phyloP scores from a whole-genome alignment of 1,140 invertebrate species.

The Drosophila pachea region DNA sequence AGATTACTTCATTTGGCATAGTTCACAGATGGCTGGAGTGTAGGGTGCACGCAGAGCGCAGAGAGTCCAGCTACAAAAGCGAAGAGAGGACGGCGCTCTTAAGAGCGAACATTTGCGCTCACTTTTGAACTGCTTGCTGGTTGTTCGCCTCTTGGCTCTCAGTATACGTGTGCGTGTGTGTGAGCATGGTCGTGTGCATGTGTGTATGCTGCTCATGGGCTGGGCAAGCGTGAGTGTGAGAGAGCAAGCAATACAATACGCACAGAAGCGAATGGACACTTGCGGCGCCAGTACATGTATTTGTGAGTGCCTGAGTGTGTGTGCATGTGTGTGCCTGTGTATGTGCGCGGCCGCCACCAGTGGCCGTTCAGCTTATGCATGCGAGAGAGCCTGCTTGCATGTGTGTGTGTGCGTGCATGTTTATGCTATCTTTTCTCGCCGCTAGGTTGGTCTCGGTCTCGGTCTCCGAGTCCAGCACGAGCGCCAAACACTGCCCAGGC shows the following conservation, averaged over 20 bases:
- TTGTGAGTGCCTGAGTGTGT: slow-evolving; percentile 21
- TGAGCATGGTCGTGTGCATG: too few relatives aligned
- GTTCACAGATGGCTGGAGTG: neutral
- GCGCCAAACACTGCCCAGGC: slow-evolving; percentile 43
- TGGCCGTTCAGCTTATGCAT: slow-evolving; percentile 47
- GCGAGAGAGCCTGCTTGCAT: slow-evolving; percentile 5
- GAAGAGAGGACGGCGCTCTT: slow-evolving; percentile 20
- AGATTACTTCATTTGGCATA: neutral
- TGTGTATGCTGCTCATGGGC: slow-evolving; percentile 30
- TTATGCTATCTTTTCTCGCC: slow-evolving; percentile 36
- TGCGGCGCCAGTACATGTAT: slow-evolving; percentile 34
- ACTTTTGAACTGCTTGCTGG: slow-evolving; percentile 46
- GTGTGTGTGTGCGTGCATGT: slow-evolving; percentile 34
- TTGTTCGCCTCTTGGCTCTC: neutral
- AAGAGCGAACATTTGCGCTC: slow-evolving; percentile 21
- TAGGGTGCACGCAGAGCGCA: slow-evolving; percentile 7
- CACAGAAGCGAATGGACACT: slow-evolving; percentile 65
- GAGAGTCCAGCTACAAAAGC: neutral
- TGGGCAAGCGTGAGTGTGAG: slow-evolving; percentile 52
- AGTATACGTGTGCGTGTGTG: slow-evolving; percentile 11
- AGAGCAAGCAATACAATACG: slow-evolving; percentile 61
- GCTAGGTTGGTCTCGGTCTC: slow-evolving; percentile 23
- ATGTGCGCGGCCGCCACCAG: slow-evolving; percentile 44
- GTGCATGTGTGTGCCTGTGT: slow-evolving; percentile 26
- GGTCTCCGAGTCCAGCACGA: slow-evolving; percentile 29